Percentiles rank a stretch among this genome's conserved stretches.
Evolutionary conservation across 92 coral and sea anemone genomes (phyloP).

Genomic region (Ricordea florida): DNA sequence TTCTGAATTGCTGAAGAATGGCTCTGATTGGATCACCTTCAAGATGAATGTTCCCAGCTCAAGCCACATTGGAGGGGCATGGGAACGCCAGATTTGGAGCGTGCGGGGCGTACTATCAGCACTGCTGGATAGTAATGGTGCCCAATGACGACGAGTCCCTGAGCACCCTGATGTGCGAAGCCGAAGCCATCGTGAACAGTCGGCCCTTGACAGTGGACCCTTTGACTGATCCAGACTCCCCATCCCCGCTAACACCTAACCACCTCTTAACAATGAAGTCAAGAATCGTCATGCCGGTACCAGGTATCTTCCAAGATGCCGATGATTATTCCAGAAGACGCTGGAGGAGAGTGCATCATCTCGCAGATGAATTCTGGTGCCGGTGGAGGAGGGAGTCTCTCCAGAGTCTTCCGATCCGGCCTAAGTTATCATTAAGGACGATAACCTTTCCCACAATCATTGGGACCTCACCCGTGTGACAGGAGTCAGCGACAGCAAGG

Average conservation of each 20-base stretch:
- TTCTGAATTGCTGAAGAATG: not conserved
- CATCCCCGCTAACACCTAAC: slow-evolving; percentile 7
- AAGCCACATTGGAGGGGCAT: slow-evolving; percentile 33
- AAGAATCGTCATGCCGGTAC: slow-evolving; percentile 9
- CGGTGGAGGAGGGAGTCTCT: slow-evolving; percentile 10
- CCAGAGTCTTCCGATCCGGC: slow-evolving; percentile 3
- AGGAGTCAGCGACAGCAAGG: not conserved
- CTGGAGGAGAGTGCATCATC: slow-evolving; percentile 32
- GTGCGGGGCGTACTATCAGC: slow-evolving; percentile 7
- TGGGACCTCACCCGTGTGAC: slow-evolving; percentile 8
- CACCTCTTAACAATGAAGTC: slow-evolving; percentile 21
- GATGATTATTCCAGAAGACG: slow-evolving; percentile 6
- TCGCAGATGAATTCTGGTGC: not conserved
- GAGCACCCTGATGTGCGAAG: slow-evolving; percentile 23
- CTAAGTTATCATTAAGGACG: slow-evolving; percentile 14
- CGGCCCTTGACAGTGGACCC: slow-evolving; percentile 15
- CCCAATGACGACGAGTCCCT: slow-evolving; percentile 6
- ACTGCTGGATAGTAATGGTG: not conserved
- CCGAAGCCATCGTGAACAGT: slow-evolving; percentile 25
- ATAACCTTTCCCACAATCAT: not conserved
- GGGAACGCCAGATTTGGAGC: slow-evolving; percentile 24
- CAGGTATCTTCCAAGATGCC: slow-evolving; percentile 19
- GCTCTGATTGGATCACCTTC: slow-evolving; percentile 11
- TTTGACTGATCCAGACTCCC: not conserved
- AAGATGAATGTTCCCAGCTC: slow-evolving; percentile 2